Conservation (phyloP, 2,113 vertebrate genomes). For the Numenius arquata region DNA sequence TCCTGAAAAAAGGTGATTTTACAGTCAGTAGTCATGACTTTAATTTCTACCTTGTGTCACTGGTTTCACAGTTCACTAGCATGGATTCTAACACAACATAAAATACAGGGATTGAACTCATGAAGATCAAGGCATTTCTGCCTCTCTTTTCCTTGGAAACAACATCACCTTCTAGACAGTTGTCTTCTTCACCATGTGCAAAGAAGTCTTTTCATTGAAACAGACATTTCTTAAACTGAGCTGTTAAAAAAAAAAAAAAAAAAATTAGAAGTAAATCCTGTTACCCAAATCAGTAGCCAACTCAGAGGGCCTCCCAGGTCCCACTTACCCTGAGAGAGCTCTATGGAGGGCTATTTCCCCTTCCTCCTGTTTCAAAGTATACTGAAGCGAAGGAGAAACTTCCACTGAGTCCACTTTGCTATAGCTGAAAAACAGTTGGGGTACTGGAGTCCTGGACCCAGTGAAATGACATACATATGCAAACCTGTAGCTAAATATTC, state of each 20-base stretch:
- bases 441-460: neutral
- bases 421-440: fast-evolving
- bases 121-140: neutral
- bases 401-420: neutral
- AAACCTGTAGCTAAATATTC: neutral
- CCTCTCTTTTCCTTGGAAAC: neutral
- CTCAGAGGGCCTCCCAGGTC: neutral
- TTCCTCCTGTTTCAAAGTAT: neutral
- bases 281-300: neutral
- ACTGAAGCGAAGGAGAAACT: neutral
- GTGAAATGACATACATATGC: neutral
- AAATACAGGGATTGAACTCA: neutral
- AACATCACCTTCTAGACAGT: neutral
- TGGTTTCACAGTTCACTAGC: neutral
- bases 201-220: neutral
- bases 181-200: fast-evolving
- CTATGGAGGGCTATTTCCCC: neutral
- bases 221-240: neutral
- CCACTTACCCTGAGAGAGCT: neutral
- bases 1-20: neutral
- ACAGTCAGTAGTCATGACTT: neutral
- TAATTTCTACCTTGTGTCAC: neutral
- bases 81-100: neutral
- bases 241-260: neutral
- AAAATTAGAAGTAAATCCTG: neutral